A percentile compares a stretch with the other conserved stretches of the same genome.
These are phyloP conservation scores for Epirrhoe alternata DNA, from an alignment of 2,888 invertebrate species.

Conservation along the genomic window DNA sequence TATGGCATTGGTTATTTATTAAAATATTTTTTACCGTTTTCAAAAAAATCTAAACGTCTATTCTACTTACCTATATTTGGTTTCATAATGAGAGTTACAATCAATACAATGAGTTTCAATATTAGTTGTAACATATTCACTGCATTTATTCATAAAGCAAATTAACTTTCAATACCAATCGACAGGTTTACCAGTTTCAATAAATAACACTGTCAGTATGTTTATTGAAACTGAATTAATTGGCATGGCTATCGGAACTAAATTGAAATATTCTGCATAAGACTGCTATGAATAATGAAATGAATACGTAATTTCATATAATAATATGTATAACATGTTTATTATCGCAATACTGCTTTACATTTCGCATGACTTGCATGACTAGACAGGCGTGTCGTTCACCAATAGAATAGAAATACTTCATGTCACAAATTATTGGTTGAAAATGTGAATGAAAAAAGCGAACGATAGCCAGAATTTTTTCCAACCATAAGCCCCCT, in stretches of 20 bases:
- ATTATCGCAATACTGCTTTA: constrained; percentile 9
- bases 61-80: too few species aligned
- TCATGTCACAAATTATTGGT: background rate
- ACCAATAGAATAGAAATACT: constrained; percentile 13
- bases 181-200: constrained; percentile 22
- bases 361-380: constrained; percentile 21
- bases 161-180: constrained; percentile 29
- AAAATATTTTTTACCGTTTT: background rate
- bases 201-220: constrained; percentile 38
- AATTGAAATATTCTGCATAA: constrained; percentile 56
- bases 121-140: constrained; percentile 9
- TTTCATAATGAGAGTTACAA: background rate
- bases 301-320: constrained; percentile 64
- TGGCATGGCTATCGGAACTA: constrained; percentile 48
- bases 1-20: too few species aligned
- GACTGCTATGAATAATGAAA: constrained; percentile 65
- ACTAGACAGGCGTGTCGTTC: constrained; percentile 2
- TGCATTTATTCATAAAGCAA: constrained; percentile 25
- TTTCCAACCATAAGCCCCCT: constrained; percentile 3
- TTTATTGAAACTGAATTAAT: constrained; percentile 48
- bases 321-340: constrained; percentile 39
- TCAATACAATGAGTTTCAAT: background rate
- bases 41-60: too few species aligned
- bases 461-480: constrained; percentile 7
- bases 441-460: constrained; percentile 12